Conservation (phyloP, 1,140 invertebrate species). For the Hycleus phaleratus region DNA sequence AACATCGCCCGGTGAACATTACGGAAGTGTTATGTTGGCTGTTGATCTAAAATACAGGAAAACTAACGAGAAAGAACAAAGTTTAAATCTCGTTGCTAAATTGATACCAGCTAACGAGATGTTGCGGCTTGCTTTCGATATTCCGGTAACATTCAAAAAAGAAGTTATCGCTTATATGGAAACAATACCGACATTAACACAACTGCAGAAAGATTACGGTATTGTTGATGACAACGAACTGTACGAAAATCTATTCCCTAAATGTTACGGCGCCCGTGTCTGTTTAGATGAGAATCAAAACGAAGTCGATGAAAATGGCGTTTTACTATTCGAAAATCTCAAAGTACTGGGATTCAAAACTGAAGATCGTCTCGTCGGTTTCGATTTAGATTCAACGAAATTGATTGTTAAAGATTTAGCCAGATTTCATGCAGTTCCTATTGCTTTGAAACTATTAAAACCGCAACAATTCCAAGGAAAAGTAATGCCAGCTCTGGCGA, state of each 20-base stretch:
- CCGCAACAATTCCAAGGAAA: slow-evolving; percentile 44
- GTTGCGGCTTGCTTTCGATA: slow-evolving; percentile 49
- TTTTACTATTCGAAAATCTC: slow-evolving; percentile 51
- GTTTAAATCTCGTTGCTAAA: slow-evolving; percentile 48
- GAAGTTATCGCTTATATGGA: slow-evolving; percentile 50
- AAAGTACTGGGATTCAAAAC: slow-evolving; percentile 44
- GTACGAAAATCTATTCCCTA: slow-evolving; percentile 42
- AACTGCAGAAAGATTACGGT: slow-evolving; percentile 45
- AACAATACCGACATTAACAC: slow-evolving; percentile 43
- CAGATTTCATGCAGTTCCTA: slow-evolving; percentile 49
- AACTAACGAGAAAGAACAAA: slow-evolving; percentile 28
- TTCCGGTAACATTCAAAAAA: slow-evolving; percentile 50
- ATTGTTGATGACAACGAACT: slow-evolving; percentile 35
- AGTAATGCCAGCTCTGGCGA: slow-evolving; percentile 36
- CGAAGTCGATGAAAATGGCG: slow-evolving; percentile 48
- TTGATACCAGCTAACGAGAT: slow-evolving; percentile 50
- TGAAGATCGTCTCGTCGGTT: slow-evolving; percentile 43
- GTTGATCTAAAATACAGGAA: slow-evolving; percentile 30
- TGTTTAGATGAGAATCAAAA: slow-evolving; percentile 38
- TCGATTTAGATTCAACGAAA: slow-evolving; percentile 45
- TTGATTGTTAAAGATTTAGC: slow-evolving; percentile 46
- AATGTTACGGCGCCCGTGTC: slow-evolving; percentile 48
- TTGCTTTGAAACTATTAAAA: slow-evolving; percentile 47
- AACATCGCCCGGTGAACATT: slow-evolving; percentile 37
- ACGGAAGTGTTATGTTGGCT: slow-evolving; percentile 36